Percentiles rank a stretch among this genome's conserved stretches.
Conservation (phyloP, 2,797 vertebrate species). For the Siniperca scherzeri region DNA sequence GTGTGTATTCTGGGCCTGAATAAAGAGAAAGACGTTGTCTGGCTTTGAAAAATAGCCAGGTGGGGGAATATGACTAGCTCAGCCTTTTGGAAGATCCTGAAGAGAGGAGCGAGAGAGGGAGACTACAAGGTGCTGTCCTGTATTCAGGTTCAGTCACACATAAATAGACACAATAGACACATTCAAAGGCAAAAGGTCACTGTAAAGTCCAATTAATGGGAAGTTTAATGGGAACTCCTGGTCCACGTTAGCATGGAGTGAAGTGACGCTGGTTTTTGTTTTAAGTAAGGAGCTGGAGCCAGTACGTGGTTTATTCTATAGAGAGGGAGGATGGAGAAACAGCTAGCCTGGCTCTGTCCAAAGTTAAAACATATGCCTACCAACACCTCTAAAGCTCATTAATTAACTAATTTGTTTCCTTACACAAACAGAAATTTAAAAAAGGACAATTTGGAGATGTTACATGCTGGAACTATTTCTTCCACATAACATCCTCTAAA, state of each 20-base stretch:
- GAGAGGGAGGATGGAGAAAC: background rate
- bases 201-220: background rate
- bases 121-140: constrained; percentile 1
- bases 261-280: background rate
- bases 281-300: background rate
- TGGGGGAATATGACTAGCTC: constrained; percentile 81
- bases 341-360: background rate
- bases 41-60: constrained; percentile 84
- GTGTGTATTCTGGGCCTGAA: constrained; percentile 59
- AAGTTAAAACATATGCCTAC: background rate
- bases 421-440: background rate
- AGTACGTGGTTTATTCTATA: too few relatives aligned
- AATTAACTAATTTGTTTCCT: too few relatives aligned
- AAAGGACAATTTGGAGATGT: background rate
- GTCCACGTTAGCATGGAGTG: background rate
- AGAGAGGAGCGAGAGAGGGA: constrained; percentile 55
- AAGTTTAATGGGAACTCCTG: background rate
- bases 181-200: constrained; percentile 1
- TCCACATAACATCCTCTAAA: background rate
- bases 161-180: background rate
- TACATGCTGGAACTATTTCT: background rate
- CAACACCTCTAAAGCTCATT: background rate
- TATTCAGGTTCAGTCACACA: constrained; percentile 13
- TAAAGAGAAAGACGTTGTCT: constrained; percentile 71
- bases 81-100: constrained; percentile 77